Evolutionary conservation across 2,113 vertebrate species (phyloP), one percentile per base, ranked within the genome.

Genomic region (Hystrix cristata): DNA sequence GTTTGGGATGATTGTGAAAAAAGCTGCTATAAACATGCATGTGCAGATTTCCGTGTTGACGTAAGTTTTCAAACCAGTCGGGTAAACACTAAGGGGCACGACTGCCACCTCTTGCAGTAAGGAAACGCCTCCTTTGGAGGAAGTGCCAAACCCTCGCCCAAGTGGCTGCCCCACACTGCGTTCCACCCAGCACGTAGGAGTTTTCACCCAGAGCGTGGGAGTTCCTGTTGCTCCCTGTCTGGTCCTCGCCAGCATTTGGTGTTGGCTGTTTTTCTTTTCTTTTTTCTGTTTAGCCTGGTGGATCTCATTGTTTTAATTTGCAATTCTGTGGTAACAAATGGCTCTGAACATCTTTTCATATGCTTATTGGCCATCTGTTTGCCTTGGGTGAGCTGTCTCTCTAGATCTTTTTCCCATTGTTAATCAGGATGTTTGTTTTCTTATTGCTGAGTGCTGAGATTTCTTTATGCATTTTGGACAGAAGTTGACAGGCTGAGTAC

Each of bases 371-470:
- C 91, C 82, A 57, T 87, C 96, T 93, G 90, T 12, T 3, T 29
- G 0, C 86, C 78, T 53, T 38, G 38, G 57, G 72, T 46, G 51
- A 85, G 90, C 90, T 67, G 31, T 64, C 38, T 78, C 46, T 80
- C 62, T 69, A 82, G 16, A 53, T 82, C 74, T 60, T 53, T 51
- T 55, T 31, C 34, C 76, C 91, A 78, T 69, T 82, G 91, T 90
- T 83, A 78, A 95, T 83, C 60, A 95, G 82, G 67, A 23, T 60
- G 67, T 82, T 91, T 87, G 74, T 82, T 72, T 86, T 14, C 51
- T 67, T 48, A 27, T n/a, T 90, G 90, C 90, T 90, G 90, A 85
- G 90, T 29, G 25, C 57, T 13, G 29, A 53, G 64, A 57, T 74
- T 90, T 85, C 90, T 90, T 79, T 89, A 31, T n/a, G 23, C 31